Percentiles rank a stretch among this genome's conserved stretches.
These are phyloP conservation scores for Apistogramma diplotaenia DNA, from an alignment of 2,113 vertebrate species.

Conservation along the genomic window DNA sequence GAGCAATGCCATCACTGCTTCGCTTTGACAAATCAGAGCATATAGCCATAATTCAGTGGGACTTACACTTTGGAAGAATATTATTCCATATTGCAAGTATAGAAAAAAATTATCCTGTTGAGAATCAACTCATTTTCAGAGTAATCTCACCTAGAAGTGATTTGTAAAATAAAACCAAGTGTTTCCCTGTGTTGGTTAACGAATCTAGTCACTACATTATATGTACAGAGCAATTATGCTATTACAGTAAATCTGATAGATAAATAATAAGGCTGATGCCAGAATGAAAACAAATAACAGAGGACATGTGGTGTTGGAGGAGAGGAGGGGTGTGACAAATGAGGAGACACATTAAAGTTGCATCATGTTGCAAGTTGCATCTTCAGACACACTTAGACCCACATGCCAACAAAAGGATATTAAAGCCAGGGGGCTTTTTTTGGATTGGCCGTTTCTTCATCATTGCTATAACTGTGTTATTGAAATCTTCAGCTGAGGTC, in stretches of 20 bases:
- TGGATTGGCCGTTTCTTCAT: conserved; percentile 19
- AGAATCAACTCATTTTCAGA: too few species aligned
- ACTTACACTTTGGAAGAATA: too few species aligned
- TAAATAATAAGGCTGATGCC: conserved; percentile 35
- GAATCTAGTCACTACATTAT: background rate
- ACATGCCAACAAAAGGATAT: conserved; percentile 46
- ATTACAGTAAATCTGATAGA: too few species aligned
- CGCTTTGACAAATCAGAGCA: too few species aligned
- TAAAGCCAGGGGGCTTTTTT: conserved; percentile 41
- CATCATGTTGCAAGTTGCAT: conserved; percentile 5
- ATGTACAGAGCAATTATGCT: background rate
- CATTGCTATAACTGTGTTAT: conserved; percentile 8
- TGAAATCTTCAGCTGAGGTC: conserved; percentile 9
- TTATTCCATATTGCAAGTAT: background rate
- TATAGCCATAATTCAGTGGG: too few species aligned
- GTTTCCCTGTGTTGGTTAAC: background rate
- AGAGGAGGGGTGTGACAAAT: conserved; percentile 10
- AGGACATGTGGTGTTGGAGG: background rate
- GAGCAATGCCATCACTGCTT: background rate
- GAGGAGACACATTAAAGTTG: conserved; percentile 49
- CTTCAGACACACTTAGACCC: conserved; percentile 45
- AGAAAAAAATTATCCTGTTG: background rate
- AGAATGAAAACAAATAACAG: conserved; percentile 39
- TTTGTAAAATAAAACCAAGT: background rate
- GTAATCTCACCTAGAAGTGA: too few species aligned